Conservation (phyloP, 2,113 vertebrate species). For the Arizona elegans region DNA sequence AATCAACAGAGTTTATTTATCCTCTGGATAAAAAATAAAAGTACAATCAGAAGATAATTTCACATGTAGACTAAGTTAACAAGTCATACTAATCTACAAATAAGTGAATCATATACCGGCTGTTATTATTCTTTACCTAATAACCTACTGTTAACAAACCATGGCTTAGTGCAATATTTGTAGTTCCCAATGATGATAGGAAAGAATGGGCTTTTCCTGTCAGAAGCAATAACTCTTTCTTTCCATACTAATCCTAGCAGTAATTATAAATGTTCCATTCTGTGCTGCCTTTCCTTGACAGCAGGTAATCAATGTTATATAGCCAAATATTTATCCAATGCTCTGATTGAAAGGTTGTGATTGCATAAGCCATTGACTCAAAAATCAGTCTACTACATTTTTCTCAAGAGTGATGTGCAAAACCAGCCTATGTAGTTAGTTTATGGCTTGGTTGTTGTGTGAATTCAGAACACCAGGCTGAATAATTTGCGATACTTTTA, state of each 20-base stretch:
- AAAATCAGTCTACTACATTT: background rate
- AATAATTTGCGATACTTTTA: background rate
- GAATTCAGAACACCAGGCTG: background rate
- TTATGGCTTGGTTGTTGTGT: background rate
- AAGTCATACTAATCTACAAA: background rate
- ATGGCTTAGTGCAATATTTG: background rate
- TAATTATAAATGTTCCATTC: background rate
- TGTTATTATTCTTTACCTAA: background rate
- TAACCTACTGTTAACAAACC: background rate
- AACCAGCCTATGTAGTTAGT: background rate
- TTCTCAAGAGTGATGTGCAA: background rate
- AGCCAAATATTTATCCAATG: background rate
- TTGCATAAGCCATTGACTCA: background rate
- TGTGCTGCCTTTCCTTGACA: background rate
- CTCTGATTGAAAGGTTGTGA: background rate
- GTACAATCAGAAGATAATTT: background rate
- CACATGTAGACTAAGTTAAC: background rate
- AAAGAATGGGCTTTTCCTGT: background rate
- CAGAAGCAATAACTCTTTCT: background rate
- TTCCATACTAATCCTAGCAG: background rate
- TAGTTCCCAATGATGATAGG: background rate
- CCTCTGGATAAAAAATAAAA: background rate
- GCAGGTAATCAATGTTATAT: background rate
- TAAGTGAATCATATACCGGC: background rate
- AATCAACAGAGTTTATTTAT: background rate